A percentile compares a stretch with the other conserved stretches of the same genome.
These are phyloP conservation scores for Gavia stellata DNA, from an alignment of 2,113 vertebrate species.

Conservation along the genomic window DNA sequence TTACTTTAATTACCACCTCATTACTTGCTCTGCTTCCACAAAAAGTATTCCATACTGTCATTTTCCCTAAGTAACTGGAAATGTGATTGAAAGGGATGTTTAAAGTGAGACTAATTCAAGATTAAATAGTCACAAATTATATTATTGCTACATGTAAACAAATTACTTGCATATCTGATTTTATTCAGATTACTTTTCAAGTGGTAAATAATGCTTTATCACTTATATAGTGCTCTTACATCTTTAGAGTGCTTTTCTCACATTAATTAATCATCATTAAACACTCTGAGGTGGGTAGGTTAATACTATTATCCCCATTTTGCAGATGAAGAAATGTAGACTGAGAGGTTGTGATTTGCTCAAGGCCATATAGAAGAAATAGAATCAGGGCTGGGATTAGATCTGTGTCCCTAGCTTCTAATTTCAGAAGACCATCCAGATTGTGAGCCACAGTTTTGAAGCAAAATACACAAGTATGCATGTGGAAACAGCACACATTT, in stretches of 20 bases:
- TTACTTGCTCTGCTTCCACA: conserved; percentile 44
- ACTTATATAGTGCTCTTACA: conserved; percentile 66
- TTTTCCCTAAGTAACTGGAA: conserved; percentile 59
- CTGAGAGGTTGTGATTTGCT: conserved; percentile 52
- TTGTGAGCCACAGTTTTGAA: background rate
- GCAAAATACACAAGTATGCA: background rate
- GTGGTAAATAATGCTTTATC: conserved; percentile 70
- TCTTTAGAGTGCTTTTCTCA: conserved; percentile 67
- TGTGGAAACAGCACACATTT: background rate
- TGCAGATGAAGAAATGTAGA: conserved; percentile 64
- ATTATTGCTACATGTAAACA: conserved; percentile 67
- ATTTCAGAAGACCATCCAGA: conserved; percentile 18
- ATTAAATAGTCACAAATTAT: conserved; percentile 69
- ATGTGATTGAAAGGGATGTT: conserved; percentile 61
- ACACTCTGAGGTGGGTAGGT: conserved; percentile 57
- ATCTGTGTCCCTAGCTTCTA: conserved; percentile 31
- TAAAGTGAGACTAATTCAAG: conserved; percentile 65
- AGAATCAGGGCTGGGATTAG: conserved; percentile 39
- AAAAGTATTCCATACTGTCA: conserved; percentile 52
- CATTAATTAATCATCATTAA: conserved; percentile 69
- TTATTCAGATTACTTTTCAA: conserved; percentile 70
- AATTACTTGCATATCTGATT: conserved; percentile 69
- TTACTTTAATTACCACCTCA: conserved; percentile 47
- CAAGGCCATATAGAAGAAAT: conserved; percentile 39
- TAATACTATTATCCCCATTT: conserved; percentile 67